Percentiles rank a stretch among this genome's conserved stretches.
These are phyloP conservation scores for Myotis planiceps DNA, from an alignment of 2,797 vertebrate genomes.

Conservation along the genomic window DNA sequence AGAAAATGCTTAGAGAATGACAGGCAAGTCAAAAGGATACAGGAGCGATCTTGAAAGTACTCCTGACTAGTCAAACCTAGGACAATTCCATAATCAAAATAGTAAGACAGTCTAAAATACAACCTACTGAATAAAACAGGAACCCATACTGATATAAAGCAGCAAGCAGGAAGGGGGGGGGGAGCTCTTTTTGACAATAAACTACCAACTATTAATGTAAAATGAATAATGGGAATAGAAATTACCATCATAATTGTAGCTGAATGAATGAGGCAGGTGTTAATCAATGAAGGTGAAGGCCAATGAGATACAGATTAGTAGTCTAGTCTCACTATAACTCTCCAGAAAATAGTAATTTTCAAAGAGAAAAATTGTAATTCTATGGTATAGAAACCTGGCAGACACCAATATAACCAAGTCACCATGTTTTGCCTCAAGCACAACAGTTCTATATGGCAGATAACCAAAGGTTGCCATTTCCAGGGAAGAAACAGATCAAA, in stretches of 20 bases:
- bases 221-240: not conserved
- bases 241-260: not conserved
- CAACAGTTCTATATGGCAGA: no score
- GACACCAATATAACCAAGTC: not conserved
- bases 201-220: not conserved
- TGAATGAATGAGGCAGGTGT: not conserved
- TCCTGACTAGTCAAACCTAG: constrained; percentile 10
- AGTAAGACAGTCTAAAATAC: not conserved
- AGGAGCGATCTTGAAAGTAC: not conserved
- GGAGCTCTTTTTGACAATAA: not conserved
- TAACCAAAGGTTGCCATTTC: not conserved
- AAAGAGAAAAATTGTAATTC: not conserved
- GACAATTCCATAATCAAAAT: constrained; percentile 1
- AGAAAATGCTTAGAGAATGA: not conserved
- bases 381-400: not conserved
- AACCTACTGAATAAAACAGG: not conserved
- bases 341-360: not conserved
- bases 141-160: not conserved
- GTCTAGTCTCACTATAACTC: not conserved
- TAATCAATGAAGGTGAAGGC: not conserved
- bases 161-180: not conserved
- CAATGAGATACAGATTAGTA: not conserved
- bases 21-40: constrained; percentile 11
- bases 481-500: not conserved
- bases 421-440: not conserved